Evolutionary conservation across 1,140 invertebrate species (phyloP), one percentile per base, ranked within the genome.

Genomic region (Zophobas atratus): DNA sequence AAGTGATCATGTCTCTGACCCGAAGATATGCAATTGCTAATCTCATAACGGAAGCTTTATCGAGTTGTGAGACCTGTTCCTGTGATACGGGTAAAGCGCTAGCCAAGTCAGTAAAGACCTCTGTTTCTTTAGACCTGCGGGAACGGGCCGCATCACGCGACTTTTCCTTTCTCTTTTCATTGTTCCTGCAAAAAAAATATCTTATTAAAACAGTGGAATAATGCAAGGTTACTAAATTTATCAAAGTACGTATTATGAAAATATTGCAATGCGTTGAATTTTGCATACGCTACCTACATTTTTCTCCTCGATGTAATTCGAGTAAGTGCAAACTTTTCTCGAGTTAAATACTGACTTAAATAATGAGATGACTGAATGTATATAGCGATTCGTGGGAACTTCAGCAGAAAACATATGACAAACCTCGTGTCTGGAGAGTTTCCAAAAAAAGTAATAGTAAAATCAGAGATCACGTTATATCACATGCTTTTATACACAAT

Each of bases 121-220:
- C 96, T 75, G 97, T 97, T 88, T 99, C 98, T 83, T 94, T 94
- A 77, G 96, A 96, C 48, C 98, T 92, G 39, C 98, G 91, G 84
- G 92, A 97, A 82, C 97, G 90, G 0, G 97, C 98, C 1, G 97
- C 98, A 88, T 98, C 96, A 57, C 97, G 91, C 0, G 97, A 98
- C 84, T 98, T 98, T 87, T 99, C 97, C 87, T 98, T 98, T n/a
- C 97, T 90, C 82, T 97, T 96, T 87, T 99, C 97, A 88, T 97
- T 96, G 84, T 95, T 97, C 91, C 95, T 97, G 88, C n/a, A 89
- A 89, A 84, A 80, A 83, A 81, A 84, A 75, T 74, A 60, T 1
- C 49, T 67, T 32, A 67, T 67, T 32, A 67, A 41, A 1, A 38
- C 35, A 57, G 43, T 46, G 6, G 20, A 20, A 20, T 20, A 20